Evolutionary conservation across 2,113 vertebrate species (phyloP).

Genomic region (Ceyx cyanopectus): DNA sequence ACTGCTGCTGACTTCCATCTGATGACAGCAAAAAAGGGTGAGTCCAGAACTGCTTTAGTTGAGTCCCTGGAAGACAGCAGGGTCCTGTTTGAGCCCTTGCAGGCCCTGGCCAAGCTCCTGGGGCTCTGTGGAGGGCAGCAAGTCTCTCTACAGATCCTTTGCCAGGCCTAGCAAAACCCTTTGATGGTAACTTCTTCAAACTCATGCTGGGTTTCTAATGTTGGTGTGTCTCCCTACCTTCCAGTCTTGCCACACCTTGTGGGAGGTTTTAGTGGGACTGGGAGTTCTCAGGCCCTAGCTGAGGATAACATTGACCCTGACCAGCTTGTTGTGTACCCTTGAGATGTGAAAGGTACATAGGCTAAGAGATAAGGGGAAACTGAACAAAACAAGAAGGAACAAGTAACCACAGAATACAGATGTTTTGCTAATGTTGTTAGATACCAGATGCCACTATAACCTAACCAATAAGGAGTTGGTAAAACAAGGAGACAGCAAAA

Average conservation of each 20-base stretch:
- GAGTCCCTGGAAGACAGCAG: neutral
- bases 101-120: neutral
- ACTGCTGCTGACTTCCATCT: neutral
- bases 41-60: neutral
- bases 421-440: too few species aligned
- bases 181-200: neutral
- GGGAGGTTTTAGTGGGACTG: too few species aligned
- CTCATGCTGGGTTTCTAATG: neutral
- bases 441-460: too few species aligned
- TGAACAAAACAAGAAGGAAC: too few species aligned
- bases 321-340: too few species aligned
- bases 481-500: too few species aligned
- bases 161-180: neutral
- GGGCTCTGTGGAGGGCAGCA: neutral
- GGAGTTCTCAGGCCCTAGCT: too few species aligned
- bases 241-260: neutral
- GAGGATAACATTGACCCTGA: too few species aligned
- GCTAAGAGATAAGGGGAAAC: too few species aligned
- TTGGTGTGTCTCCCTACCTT: neutral
- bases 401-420: too few species aligned
- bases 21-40: neutral
- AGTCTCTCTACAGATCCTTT: neutral
- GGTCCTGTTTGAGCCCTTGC: neutral
- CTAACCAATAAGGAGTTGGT: too few species aligned
- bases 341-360: too few species aligned